Evolutionary conservation across 2,888 invertebrate genomes (phyloP), one percentile per base, ranked within the genome.

Genomic region (Mactromeris polynyma): DNA sequence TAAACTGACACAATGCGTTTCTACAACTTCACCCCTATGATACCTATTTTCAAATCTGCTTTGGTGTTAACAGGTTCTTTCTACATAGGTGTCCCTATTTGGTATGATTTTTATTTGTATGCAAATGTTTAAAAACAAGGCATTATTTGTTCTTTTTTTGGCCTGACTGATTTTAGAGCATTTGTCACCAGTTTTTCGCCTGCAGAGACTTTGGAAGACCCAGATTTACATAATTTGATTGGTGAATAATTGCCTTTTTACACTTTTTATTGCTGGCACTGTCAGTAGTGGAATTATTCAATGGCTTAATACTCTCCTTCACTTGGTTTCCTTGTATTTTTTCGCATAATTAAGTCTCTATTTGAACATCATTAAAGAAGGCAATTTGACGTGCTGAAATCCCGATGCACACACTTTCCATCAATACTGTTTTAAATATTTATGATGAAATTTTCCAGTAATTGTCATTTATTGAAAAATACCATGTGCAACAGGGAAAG

Each of bases 211-310:
- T 79, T 51, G 78, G 54, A 42, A 81, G 40, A 58, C 86, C n/a
- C n/a, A n/a, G 46, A 78, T 90, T 90, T 90, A 90, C 90, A 90
- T 90, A 90, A 85, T 85, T 81, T 90, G 87, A 90, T 90, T 87
- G 90, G 81, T 73, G 40, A 82, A 87, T 87, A 87, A 90, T 90
- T 85, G 90, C 36, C 85, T 87, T 31, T 79, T 89, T 73, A 83
- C 83, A 81, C 36, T 42, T 58, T 54, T 82, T 38, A 82, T 51
- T 31, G 38, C 42, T 58, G 42, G 26, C 21, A 11, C n/a, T 86
- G 86, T 86, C 86, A 86, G 54, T 69, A 31, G 36, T 6, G 69
- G 80, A 33, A 80, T 69, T 38, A 64, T 31, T 36, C 69, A 38
- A 69, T 73, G 31, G 36, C 42, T 46, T 73, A 58, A 83, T 73